Evolutionary conservation across 2,113 vertebrate genomes (phyloP).

Genomic region (Poecilia latipinna): DNA sequence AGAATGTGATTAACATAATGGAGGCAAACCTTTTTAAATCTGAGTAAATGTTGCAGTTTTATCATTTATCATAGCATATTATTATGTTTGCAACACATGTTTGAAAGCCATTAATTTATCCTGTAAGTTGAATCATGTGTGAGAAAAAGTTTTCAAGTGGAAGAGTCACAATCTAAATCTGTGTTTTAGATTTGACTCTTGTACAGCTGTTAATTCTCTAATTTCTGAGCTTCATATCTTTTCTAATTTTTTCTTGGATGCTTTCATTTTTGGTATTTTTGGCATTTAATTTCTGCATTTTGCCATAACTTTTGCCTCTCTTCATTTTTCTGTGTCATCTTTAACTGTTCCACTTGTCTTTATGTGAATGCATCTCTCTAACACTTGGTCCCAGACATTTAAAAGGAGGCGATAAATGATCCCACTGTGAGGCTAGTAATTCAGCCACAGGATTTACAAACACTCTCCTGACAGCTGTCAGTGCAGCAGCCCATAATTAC

Average conservation of each 20-base stretch:
- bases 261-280: neutral
- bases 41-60: neutral
- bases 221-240: neutral
- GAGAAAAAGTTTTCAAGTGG: neutral
- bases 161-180: neutral
- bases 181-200: neutral
- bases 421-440: constrained; percentile 7
- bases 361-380: neutral
- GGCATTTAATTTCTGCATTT: neutral
- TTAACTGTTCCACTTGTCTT: too few relatives aligned
- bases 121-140: neutral
- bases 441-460: constrained; percentile 20
- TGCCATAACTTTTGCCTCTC: neutral
- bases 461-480: constrained; percentile 6
- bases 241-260: neutral
- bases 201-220: too few relatives aligned
- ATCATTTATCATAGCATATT: neutral
- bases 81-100: neutral
- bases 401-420: constrained; percentile 1
- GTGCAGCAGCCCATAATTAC: constrained; percentile 24
- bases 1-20: neutral
- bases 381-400: constrained; percentile 9
- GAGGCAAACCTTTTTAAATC: neutral
- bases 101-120: neutral
- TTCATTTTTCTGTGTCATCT: neutral